Evolutionary conservation across 1,140 invertebrate species (phyloP).

Genomic region (Scaptomyza graminum): DNA sequence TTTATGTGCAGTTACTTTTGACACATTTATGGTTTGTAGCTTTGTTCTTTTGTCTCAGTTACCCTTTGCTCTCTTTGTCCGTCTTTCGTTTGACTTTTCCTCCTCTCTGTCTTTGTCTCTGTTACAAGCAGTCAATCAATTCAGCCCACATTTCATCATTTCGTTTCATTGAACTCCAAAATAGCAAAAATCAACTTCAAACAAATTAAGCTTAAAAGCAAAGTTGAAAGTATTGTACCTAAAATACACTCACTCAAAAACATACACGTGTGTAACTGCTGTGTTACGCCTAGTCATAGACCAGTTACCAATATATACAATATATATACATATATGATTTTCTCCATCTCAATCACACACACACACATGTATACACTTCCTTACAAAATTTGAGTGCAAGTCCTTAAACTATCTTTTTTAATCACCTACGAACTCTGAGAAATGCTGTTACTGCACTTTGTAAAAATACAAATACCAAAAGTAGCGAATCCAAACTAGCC

Average conservation of each 20-base stretch:
- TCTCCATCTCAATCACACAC: conserved; percentile 12
- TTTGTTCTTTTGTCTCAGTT: conserved; percentile 12
- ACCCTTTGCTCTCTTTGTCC: conserved; percentile 6
- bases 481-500: conserved; percentile 26
- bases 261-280: conserved; percentile 2
- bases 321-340: conserved; percentile 6
- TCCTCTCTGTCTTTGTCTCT: conserved; percentile 1
- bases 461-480: not conserved
- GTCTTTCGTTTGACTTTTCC: not conserved
- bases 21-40: conserved; percentile 53
- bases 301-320: conserved; percentile 8
- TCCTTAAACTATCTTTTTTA: conserved; percentile 18
- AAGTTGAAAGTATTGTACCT: conserved; percentile 49
- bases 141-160: conserved; percentile 35
- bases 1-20: conserved; percentile 35
- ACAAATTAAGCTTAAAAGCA: conserved; percentile 40
- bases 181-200: conserved; percentile 31
- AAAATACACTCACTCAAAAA: conserved; percentile 4
- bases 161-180: conserved; percentile 44
- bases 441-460: conserved; percentile 48
- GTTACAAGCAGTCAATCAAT: conserved; percentile 36
- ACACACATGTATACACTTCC: conserved; percentile 4
- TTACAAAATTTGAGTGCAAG: conserved; percentile 14
- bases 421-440: conserved; percentile 33
- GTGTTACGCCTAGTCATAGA: not conserved